Evolutionary conservation across 2,888 invertebrate species (phyloP).

Genomic region (Lasioglossum villosulum): DNA sequence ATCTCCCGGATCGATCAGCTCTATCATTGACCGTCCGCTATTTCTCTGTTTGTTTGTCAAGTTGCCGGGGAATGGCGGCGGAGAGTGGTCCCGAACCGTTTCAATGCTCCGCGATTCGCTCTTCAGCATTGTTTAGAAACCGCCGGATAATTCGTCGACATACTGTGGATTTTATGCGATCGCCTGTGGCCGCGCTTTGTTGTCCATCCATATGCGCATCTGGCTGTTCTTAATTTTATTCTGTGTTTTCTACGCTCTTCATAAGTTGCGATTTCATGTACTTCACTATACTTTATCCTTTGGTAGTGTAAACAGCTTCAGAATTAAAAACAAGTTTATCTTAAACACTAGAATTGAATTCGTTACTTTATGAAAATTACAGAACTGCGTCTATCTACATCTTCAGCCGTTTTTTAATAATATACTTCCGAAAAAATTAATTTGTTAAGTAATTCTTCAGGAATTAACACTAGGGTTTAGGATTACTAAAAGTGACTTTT

Average conservation of each 20-base stretch:
- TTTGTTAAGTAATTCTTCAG: too few species aligned
- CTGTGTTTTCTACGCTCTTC: neutral
- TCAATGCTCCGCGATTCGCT: neutral
- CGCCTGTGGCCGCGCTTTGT: neutral
- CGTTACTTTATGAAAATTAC: too few species aligned
- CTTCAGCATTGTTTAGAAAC: neutral
- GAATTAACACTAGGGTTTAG: too few species aligned
- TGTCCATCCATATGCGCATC: neutral
- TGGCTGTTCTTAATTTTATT: neutral
- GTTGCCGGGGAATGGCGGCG: conserved; percentile 1
- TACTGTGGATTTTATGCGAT: conserved; percentile 1
- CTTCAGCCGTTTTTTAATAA: too few species aligned
- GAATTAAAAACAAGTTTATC: neutral
- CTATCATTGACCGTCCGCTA: neutral
- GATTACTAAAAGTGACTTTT: too few species aligned
- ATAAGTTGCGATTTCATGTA: neutral
- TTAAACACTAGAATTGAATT: neutral
- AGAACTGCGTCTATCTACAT: too few species aligned
- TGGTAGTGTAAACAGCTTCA: neutral
- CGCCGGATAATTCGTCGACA: neutral
- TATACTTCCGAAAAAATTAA: too few species aligned
- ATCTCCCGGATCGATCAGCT: neutral
- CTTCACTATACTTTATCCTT: neutral
- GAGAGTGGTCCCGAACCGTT: conserved; percentile 1
- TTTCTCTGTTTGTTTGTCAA: neutral